These are phyloP conservation scores for Acrocephalus arundinaceus DNA, from an alignment of 2,113 vertebrate species.

Conservation along the genomic window DNA sequence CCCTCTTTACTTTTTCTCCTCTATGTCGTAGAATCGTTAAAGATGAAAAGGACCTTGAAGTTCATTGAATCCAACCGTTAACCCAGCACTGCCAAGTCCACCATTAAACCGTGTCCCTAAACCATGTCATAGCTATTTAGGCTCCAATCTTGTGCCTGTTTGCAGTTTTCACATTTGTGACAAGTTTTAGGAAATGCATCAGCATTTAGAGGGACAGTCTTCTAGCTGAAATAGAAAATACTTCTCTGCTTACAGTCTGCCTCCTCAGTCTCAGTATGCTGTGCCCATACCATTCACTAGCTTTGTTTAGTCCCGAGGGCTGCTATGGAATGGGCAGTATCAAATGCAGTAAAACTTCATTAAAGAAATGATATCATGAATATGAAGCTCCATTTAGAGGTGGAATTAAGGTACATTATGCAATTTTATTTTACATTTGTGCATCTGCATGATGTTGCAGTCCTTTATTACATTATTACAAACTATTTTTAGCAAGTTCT, in stretches of 20 bases:
- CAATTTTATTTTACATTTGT: background rate
- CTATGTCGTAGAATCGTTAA: fast-evolving
- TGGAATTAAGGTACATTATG: background rate
- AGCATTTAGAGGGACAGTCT: background rate
- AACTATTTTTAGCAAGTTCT: background rate
- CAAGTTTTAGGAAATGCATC: background rate
- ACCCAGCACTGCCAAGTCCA: background rate
- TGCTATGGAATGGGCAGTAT: background rate
- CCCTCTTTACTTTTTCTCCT: background rate
- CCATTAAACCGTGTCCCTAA: background rate
- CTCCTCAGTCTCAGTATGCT: background rate
- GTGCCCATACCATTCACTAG: background rate
- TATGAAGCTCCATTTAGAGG: background rate
- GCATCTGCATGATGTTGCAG: background rate
- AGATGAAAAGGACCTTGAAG: background rate
- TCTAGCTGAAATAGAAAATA: background rate
- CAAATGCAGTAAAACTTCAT: background rate
- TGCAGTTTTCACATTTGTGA: background rate
- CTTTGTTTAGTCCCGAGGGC: background rate
- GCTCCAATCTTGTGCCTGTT: background rate
- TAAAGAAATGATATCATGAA: background rate
- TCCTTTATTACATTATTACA: background rate
- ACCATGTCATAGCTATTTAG: background rate
- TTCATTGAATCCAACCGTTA: background rate
- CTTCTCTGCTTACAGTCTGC: background rate